Evolutionary conservation across 1,140 invertebrate species (phyloP), one percentile per base, ranked within the genome.

Genomic region (Dendrolimus punctatus): DNA sequence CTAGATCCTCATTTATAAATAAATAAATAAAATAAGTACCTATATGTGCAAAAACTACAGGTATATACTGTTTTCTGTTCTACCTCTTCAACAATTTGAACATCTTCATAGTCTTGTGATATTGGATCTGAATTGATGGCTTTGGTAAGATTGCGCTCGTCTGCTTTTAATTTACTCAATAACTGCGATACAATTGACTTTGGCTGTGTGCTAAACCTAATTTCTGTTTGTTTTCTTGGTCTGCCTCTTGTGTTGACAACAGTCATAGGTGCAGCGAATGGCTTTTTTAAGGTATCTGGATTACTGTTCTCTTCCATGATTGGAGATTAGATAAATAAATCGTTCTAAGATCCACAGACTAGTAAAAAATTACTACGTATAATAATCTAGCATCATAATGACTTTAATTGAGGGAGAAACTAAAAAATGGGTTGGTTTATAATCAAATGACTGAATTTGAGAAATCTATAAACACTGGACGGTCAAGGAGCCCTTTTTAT

Each of bases 181-280:
- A 80, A 64, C 51, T 66, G 52, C 8, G 80, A 71, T 60, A 83
- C 56, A 9, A 75, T 68, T 38, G 80, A 83, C 58, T 62, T 62
- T 37, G 80, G 80, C 51, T 71, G 68, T 38, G 72, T 57, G 23
- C 70, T 67, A 66, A 83, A 83, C 50, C 61, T 66, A 48, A 74
- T 67, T 38, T 62, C 57, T 50, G 71, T 69, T 39, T 55, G 58
- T 10, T 51, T 66, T 41, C 9, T 59, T n/a, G 80, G 80, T 51
- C 80, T 64, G 5, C 80, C 80, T 43, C 69, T 64, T 49, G 40
- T 64, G 65, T 80, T 79, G 55, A 36, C 23, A 5, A n/a, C 5
- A 44, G n/a, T 9, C 8, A 44, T 1, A 44, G n/a, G n/a, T 7
- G 43, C 5, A 39, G 9, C n/a, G n/a, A 45, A 8, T 4, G 23